A percentile compares a stretch with the other conserved stretches of the same genome.
These are phyloP conservation scores for Zosterops hypoxanthus DNA, from an alignment of 2,113 vertebrate species.

Conservation along the genomic window DNA sequence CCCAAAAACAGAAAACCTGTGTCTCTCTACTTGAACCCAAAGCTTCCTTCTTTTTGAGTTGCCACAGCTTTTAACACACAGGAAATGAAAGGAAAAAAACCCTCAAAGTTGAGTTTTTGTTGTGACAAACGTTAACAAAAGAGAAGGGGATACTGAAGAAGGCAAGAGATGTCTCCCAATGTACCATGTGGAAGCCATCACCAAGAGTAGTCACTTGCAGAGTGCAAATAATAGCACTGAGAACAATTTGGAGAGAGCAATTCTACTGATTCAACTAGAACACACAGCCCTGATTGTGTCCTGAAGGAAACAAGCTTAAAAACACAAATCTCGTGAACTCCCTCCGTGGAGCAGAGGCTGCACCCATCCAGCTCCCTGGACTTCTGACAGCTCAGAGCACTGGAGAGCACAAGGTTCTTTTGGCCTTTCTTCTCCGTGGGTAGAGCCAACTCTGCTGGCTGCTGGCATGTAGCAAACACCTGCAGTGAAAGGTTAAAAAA, in stretches of 20 bases:
- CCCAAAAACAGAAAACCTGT: not conserved
- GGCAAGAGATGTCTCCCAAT: not conserved
- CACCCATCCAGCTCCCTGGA: rapidly evolving
- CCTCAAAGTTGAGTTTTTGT: not conserved
- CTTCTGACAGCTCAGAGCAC: not conserved
- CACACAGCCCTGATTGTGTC: rapidly evolving
- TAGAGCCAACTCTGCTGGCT: not conserved
- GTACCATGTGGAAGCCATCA: not conserved
- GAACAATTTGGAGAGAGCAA: not conserved
- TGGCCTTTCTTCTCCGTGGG: not conserved
- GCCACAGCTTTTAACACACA: not conserved
- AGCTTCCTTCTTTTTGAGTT: not conserved
- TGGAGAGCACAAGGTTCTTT: not conserved
- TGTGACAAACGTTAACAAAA: rapidly evolving
- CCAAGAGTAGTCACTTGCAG: not conserved
- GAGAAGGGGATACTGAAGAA: not conserved
- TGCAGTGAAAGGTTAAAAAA: not conserved
- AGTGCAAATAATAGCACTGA: not conserved
- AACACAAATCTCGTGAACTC: rapidly evolving
- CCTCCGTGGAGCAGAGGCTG: not conserved
- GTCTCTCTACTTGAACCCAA: not conserved
- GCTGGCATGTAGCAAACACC: not conserved
- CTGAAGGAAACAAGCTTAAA: not conserved
- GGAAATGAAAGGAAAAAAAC: not conserved
- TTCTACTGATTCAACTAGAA: not conserved